Conservation (phyloP, 1,140 invertebrate genomes). For the Ceratina australensis region DNA sequence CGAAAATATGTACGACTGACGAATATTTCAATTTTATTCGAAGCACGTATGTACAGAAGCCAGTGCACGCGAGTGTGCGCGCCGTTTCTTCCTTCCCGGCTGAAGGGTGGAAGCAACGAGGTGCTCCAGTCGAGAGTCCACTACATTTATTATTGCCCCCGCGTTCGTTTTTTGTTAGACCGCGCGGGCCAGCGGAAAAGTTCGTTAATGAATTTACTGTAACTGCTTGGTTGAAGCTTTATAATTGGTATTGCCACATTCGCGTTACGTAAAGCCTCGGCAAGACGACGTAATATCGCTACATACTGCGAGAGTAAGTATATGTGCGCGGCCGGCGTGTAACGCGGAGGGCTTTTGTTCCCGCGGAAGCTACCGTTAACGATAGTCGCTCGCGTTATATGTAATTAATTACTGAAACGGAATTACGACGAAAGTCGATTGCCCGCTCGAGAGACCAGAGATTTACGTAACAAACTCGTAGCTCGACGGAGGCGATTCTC, state of each 20-base stretch:
- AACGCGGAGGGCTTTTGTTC: not conserved
- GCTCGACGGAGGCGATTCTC: not conserved
- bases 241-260: conserved; percentile 46
- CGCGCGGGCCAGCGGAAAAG: conserved; percentile 25
- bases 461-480: conserved; percentile 18
- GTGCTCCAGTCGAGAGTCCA: conserved; percentile 41
- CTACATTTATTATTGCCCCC: conserved; percentile 48
- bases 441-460: not conserved
- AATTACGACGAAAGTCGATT: conserved; percentile 27
- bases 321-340: not conserved
- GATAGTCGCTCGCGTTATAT: conserved; percentile 21
- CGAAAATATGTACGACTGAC: not conserved
- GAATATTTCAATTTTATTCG: conserved; percentile 17
- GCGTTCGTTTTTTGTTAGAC: conserved; percentile 37
- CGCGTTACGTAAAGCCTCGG: conserved; percentile 42
- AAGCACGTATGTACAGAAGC: not conserved
- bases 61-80: no score
- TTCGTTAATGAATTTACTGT: conserved; percentile 50
- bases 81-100: conserved; percentile 1
- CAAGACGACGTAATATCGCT: conserved; percentile 12
- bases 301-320: not conserved
- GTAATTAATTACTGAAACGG: conserved; percentile 32
- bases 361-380: conserved; percentile 19
- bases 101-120: conserved; percentile 28
- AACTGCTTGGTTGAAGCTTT: conserved; percentile 38